Evolutionary conservation across 2,113 vertebrate genomes (phyloP), one percentile per base, ranked within the genome.

Genomic region (Cariama cristata): DNA sequence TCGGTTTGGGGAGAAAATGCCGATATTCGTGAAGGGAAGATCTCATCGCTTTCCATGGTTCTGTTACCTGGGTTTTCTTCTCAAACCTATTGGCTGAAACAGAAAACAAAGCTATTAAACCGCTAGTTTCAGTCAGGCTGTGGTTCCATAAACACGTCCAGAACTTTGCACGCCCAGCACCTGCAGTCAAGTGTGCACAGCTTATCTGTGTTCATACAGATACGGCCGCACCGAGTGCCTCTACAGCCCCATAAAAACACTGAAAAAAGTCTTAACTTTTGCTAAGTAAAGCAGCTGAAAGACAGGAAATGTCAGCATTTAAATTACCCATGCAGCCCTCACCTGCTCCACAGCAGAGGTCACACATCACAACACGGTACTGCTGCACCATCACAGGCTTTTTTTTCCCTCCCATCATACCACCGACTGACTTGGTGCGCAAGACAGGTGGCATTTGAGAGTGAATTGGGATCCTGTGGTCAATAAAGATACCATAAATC

Each of bases 21-120:
- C 5, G n/a, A 0, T 17, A 3, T 10, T 47, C 27, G 21, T 5
- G 23, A 1, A 12, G 18, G 32, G 58, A 4, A 3, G 32, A 0
- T 15, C 3, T 5, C 11, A 0, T 5, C 7, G 0, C 35, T 20
- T 1, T 5, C 38, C 66, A 0, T 1, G 9, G 66, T 3, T 38
- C 38, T 8, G 3, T 14, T 8, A 2, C 9, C 14, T 21, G 58
- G 11, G 30, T 14, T 24, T 45, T 18, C 35, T 40, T 49, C 55
- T 27, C 77, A 8, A 9, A 24, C 62, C 47, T 11, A 1, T 6
- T 4, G 35, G 44, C 10, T 33, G 45, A 20, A 38, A 18, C 26
- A 8, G 67, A 21, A 7, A 19, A 4, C 58, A 3, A 33, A 49
- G 71, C 42, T 20, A 2, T 8, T 5, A 9, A 22, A 35, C 8